Percentiles rank a stretch among this genome's conserved stretches.
Conservation (phyloP, 2,888 invertebrate genomes). For the Charanyca ferruginea region DNA sequence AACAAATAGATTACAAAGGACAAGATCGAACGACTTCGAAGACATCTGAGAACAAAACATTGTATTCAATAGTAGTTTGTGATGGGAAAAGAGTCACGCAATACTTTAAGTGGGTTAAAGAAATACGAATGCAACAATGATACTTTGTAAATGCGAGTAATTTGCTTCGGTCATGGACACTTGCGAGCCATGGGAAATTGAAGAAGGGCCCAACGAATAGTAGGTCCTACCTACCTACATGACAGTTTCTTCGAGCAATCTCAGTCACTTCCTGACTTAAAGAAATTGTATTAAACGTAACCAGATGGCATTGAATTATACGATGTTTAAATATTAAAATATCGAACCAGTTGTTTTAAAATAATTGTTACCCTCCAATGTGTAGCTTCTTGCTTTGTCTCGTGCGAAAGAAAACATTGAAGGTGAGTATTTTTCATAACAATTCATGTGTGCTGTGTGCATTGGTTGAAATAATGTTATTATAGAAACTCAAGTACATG, state of each 20-base stretch:
- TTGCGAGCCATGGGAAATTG: conserved; percentile 47
- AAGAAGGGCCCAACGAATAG: conserved; percentile 26
- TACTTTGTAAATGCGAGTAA: conserved; percentile 61
- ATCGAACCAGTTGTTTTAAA: conserved; percentile 50
- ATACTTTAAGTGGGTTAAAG: conserved; percentile 69
- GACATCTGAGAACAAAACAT: conserved; percentile 37
- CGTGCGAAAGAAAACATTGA: conserved; percentile 39
- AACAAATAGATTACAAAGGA: neutral
- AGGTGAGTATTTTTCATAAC: conserved; percentile 43
- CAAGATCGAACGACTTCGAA: conserved; percentile 11
- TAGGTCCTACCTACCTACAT: neutral
- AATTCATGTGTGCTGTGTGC: conserved; percentile 15
- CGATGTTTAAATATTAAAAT: conserved; percentile 47
- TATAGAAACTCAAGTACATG: too few relatives aligned
- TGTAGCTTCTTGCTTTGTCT: conserved; percentile 35
- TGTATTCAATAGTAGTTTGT: conserved; percentile 43
- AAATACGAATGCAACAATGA: conserved; percentile 63
- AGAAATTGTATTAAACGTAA: conserved; percentile 37
- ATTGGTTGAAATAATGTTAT: too few relatives aligned
- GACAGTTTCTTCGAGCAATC: conserved; percentile 5
- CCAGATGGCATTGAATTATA: conserved; percentile 52
- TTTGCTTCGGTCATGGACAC: conserved; percentile 69
- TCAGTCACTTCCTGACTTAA: conserved; percentile 33
- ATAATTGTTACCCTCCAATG: conserved; percentile 24
- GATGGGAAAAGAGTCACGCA: conserved; percentile 64